Evolutionary conservation across 2,797 vertebrate species (phyloP), one percentile per base, ranked within the genome.

Genomic region (Bovichtus variegatus): DNA sequence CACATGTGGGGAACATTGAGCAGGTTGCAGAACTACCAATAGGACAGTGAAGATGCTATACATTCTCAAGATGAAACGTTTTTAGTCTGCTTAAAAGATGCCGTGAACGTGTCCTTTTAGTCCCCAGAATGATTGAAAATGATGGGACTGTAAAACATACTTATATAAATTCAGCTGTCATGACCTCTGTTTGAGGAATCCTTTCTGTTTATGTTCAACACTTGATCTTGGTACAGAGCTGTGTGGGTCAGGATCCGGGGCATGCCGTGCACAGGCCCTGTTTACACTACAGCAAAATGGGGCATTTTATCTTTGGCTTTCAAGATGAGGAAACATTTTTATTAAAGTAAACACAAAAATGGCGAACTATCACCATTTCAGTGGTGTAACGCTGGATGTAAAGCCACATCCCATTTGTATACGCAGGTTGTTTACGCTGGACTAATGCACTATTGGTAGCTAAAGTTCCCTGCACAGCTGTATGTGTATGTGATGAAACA

Each of bases 361-460:
- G 71, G 34, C 23, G 49, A 63, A 36, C 43, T 23, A 61, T 49
- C 59, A 44, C 21, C n/a, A 44, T 72, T 72, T 73, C 66, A 46
- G 58, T 43, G 23, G 34, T 73, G n/a, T 9, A 23, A 21, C 51
- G 49, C 74, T 51, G 47, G 25, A 55, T 69, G 77, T 27, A 43
- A 61, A 77, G 60, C 38, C 60, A 63, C 41, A 46, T 66, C 44
- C n/a, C 55, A 36, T 73, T 65, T 81, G 68, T 82, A 88, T 78
- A 55, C 54, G 61, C 13, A 19, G n/a, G 46, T 38, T 78, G 76
- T 79, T 86, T 78, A 79, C 71, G 41, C 38, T 68, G 77, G 68
- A 78, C 61, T 62, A 79, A 83, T 81, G 72, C 69, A 83, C 72
- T 47, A 65, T 12, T 80, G 72, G 58, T 78, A n/a, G n/a, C n/a